These are phyloP conservation scores for Trichopria drosophilae DNA, from an alignment of 2,888 invertebrate genomes.

Conservation along the genomic window DNA sequence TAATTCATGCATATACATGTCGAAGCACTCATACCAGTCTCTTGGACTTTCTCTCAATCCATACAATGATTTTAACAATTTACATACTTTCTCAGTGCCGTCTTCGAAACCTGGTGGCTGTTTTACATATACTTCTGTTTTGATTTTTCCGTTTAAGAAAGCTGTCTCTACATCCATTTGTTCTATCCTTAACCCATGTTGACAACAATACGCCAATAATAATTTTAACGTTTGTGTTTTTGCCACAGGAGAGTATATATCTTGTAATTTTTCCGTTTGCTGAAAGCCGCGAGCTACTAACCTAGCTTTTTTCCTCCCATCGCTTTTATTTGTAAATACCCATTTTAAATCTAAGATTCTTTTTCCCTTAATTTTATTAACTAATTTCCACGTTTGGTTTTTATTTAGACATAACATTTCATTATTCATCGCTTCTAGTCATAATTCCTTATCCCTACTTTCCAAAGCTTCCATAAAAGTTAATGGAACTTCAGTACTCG, in stretches of 20 bases:
- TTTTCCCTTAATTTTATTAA: constrained; percentile 10
- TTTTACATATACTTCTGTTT: constrained; percentile 4
- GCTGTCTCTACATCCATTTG: too few relatives aligned
- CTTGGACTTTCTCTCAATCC: constrained; percentile 11
- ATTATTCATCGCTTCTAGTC: constrained; percentile 16
- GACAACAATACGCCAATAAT: not conserved
- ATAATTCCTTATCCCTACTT: constrained; percentile 3
- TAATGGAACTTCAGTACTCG: not conserved
- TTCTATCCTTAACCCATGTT: constrained; percentile 5
- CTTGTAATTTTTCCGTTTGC: constrained; percentile 4
- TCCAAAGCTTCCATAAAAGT: constrained; percentile 19
- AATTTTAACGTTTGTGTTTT: too few relatives aligned
- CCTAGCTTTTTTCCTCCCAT: constrained; percentile 1
- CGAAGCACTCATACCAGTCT: constrained; percentile 16
- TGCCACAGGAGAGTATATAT: constrained; percentile 8
- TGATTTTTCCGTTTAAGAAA: constrained; percentile 7
- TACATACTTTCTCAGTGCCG: too few relatives aligned
- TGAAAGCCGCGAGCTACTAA: too few relatives aligned
- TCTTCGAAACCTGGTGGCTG: too few relatives aligned
- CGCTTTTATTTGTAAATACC: constrained; percentile 14
- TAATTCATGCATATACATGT: not conserved
- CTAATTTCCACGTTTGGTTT: constrained; percentile 18
- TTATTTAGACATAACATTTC: constrained; percentile 19
- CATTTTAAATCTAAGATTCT: constrained; percentile 9
- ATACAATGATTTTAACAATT: constrained; percentile 11